Base-by-base conservation (phyloP, 2,797 vertebrate species). In the Sternarchorhynchus goeldii region DNA sequence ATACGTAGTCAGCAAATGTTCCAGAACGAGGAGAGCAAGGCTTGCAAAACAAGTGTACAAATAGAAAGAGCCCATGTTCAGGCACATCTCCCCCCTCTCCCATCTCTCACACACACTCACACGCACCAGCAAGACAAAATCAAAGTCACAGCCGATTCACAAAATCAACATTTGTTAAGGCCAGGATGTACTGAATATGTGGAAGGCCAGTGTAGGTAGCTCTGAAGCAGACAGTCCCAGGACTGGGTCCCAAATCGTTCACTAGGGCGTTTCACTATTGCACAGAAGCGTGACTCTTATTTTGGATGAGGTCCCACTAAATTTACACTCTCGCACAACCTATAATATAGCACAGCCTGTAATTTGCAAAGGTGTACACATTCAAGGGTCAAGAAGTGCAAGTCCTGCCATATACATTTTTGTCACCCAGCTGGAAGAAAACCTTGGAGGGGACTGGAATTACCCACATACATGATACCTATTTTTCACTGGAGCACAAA, bases 201-300 rank as follows among this genome's bases (percentile, higher is more conserved):
- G 45, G 45, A 2, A 14, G 34, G 34, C 4, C 34, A 36, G 45
- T 50, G 10, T 50, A 12, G 45, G 45, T 10, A 14, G 45, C 45
- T 50, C 45, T 1, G 45, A 12, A 12, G 45, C 45, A 2, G 10
- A 12, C 45, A 50, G 10, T 50, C 34, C 63, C 5, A n/a, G 63
- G 16, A 18, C 4, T 8, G 17, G 8, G 34, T 34, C 20, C 32
- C 16, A n/a, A 10, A 4, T 21, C 36, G 21, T 20, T 50, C 45
- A 50, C 1, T 14, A 50, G 10, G 14, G 8, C 45, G 14, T 21
- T 53, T 69, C 45, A 53, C 31, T 69, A 55, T 32, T 29, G 5
- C 45, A 21, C 66, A 69, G 25, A 5, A 69, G 21, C 16, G 65
- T 69, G 45, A 69, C 21, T 16, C 25, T 69, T 55, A n/a, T 69